Evolutionary conservation across 2,113 vertebrate genomes (phyloP), one percentile per base, ranked within the genome.

Genomic region (Mustela lutreola): DNA sequence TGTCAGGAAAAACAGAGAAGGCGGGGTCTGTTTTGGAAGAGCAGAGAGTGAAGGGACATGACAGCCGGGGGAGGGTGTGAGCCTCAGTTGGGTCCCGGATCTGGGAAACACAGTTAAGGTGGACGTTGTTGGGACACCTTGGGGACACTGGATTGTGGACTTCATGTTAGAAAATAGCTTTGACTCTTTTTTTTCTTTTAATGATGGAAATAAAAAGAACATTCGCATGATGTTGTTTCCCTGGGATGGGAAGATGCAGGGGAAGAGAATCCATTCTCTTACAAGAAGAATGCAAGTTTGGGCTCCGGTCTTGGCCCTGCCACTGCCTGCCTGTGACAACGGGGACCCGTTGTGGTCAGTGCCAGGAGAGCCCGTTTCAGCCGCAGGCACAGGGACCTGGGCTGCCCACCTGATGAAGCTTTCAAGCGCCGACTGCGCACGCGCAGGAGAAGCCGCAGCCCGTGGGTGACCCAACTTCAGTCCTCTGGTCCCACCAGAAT

Each of bases 351-450:
- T 65, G 16, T 22, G 79, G 22, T 33, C 11, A 58, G 42, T 36
- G 11, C 28, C 10, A 2, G 50, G 36, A 0, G 81, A n/a, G 42
- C 48, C 65, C 70, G 33, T 78, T 50, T 65, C 11, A 4, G 28
- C 18, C 2, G 53, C 1, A 12, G 58, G 76, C n/a, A 53, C 53
- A 0, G 1, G 33, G 12, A n/a, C 75, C 15, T 7, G 0, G 0
- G 3, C 11, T 2, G 22, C 21, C 63, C 33, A 1, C 53, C 33
- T 12, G 19, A 1, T 1, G 36, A 9, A n/a, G 50, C 75, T 31
- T 19, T 19, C 11, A 63, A 79, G 33, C 33, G 12, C 80, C 16
- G 4, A 11, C n/a, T 0, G 4, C 28, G 36, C 3, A 4, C 7
- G 11, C 2, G 0, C 8, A 16, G 39, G 73, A 19, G 45, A 53